Evolutionary conservation across 2,113 vertebrate species (phyloP), one percentile per base, ranked within the genome.

Genomic region (Nibea coibor): DNA sequence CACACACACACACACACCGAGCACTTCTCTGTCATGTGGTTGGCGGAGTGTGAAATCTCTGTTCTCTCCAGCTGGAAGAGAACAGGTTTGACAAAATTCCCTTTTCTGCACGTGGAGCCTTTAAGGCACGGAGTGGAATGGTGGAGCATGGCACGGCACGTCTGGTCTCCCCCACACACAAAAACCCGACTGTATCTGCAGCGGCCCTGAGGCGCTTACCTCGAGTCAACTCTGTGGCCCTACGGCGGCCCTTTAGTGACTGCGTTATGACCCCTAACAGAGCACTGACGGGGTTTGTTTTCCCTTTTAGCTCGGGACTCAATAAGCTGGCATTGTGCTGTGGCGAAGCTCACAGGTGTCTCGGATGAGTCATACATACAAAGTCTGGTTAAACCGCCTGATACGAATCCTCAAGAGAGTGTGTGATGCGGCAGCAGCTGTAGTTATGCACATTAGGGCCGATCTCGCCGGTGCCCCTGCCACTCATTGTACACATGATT

Each of bases 1-100:
- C 90, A 77, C 59, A 12, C 53, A 45, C 56, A 47, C 66, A 64
- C 31, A 28, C 78, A 74, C 69, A 72, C 74, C 10, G 59, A 78
- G 65, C 75, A 51, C 78, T 86, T 91, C 84, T 90, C 89, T 92
- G 89, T 91, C 90, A 90, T 87, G 88, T 84, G 89, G 80, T 85
- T 91, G 91, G 84, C 70, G 50, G 86, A 72, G 87, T 90, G 88
- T 85, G 83, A 88, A 87, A 89, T 91, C 84, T 88, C 67, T 88
- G 35, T 39, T 87, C 90, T 87, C 91, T 84, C 89, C 87, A 92
- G 84, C 88, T 90, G 86, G 91, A 90, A 85, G 89, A 69, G 90
- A 94, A 94, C 91, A 82, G 93, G 92, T 94, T 93, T n/a, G 78
- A 80, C 93, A 84, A 91, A 93, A 94, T 93, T 92, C 89, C 88